A percentile compares a stretch with the other conserved stretches of the same genome.
phyloP scores from a whole-genome alignment of 2,797 vertebrate genomes.

The Kryptolebias ocellatus region DNA sequence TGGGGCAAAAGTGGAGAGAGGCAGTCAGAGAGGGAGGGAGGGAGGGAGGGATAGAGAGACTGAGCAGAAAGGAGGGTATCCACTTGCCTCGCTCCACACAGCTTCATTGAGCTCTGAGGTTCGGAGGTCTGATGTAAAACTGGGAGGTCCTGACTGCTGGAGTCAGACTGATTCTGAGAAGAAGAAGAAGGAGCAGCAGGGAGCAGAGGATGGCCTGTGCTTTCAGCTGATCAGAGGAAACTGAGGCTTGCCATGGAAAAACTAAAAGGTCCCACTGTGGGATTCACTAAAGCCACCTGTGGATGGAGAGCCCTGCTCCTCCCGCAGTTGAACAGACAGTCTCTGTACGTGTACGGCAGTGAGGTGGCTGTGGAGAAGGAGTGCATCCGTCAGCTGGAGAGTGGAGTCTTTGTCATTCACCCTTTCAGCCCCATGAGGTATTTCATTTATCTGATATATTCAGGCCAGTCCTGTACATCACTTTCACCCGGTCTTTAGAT shows the following conservation, averaged over 20 bases:
- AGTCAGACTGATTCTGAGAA: slow-evolving; percentile 41
- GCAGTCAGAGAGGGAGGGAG: slow-evolving; percentile 30
- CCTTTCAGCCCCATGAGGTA: slow-evolving; percentile 85
- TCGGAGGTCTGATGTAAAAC: slow-evolving; percentile 64
- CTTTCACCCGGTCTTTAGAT: neutral
- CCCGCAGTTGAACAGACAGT: slow-evolving; percentile 83
- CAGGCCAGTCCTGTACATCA: slow-evolving; percentile 30
- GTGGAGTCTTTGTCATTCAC: slow-evolving; percentile 82
- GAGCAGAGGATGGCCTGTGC: slow-evolving; percentile 50
- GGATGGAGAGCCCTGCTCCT: slow-evolving; percentile 80
- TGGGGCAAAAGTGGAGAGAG: slow-evolving; percentile 69
- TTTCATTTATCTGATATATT: slow-evolving; percentile 42
- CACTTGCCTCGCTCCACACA: slow-evolving; percentile 51
- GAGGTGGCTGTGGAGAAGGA: slow-evolving; percentile 84
- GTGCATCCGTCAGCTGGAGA: slow-evolving; percentile 77
- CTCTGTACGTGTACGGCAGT: slow-evolving; percentile 83
- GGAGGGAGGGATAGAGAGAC: slow-evolving; percentile 32
- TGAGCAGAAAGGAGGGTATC: slow-evolving; percentile 52
- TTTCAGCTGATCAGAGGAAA: slow-evolving; percentile 52
- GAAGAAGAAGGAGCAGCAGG: slow-evolving; percentile 31
- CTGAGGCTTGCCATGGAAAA: slow-evolving; percentile 74
- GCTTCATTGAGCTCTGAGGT: slow-evolving; percentile 64
- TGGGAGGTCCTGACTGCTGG: slow-evolving; percentile 52
- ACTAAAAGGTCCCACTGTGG: slow-evolving; percentile 57
- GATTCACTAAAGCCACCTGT: slow-evolving; percentile 69